A percentile compares a stretch with the other conserved stretches of the same genome.
Evolutionary conservation across 1,140 invertebrate genomes (phyloP).

Genomic region (Gyrodactylus bullatarudis): DNA sequence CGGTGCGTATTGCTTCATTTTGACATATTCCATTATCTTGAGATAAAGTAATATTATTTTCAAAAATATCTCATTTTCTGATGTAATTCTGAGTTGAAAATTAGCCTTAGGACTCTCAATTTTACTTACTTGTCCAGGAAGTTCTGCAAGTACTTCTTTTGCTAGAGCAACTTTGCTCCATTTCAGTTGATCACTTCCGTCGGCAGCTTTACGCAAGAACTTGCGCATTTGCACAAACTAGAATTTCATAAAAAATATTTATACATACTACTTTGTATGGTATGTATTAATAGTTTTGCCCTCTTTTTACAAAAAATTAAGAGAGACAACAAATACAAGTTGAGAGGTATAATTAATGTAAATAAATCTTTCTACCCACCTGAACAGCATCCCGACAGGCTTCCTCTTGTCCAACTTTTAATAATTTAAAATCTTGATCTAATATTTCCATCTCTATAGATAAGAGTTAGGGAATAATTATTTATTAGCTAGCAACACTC

Average conservation of each 20-base stretch:
- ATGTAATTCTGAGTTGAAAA: background rate
- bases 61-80: background rate
- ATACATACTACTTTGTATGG: no score
- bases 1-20: background rate
- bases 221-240: slow-evolving; percentile 4
- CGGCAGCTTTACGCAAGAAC: background rate
- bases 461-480: no score
- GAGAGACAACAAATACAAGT: no score
- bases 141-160: slow-evolving; percentile 2
- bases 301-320: no score
- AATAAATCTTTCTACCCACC: background rate
- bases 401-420: background rate
- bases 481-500: background rate
- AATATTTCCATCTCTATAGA: slow-evolving; percentile 5
- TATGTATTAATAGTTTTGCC: no score
- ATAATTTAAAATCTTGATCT: slow-evolving; percentile 5
- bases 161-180: slow-evolving; percentile 5
- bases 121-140: background rate
- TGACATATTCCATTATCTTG: background rate
- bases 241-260: no score
- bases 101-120: no score
- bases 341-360: no score
- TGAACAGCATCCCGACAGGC: slow-evolving; percentile 3
- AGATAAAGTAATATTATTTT: background rate
- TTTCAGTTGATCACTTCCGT: slow-evolving; percentile 4